Percentiles rank a stretch among this genome's conserved stretches.
phyloP scores from a whole-genome alignment of 1,140 invertebrate genomes.

The Latrodectus geometricus region DNA sequence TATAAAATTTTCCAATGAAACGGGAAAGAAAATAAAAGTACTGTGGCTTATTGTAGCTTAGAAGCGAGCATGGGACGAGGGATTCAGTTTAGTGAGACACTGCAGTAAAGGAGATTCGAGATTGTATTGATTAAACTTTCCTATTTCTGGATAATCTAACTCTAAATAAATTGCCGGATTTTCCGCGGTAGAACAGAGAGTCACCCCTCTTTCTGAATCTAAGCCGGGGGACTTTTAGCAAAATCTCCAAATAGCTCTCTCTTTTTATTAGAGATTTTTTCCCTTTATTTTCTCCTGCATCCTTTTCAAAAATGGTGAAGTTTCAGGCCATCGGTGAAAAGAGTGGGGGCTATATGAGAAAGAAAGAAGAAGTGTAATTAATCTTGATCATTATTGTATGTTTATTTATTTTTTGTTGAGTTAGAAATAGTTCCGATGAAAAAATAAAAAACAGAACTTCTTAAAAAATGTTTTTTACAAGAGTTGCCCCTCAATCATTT shows the following conservation, averaged over 20 bases:
- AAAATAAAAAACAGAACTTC: no score
- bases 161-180: slow-evolving; percentile 56
- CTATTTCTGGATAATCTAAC: slow-evolving; percentile 51
- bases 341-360: neutral
- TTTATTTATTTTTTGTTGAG: no score
- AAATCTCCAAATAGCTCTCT: slow-evolving; percentile 1
- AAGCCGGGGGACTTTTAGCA: slow-evolving; percentile 3
- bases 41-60: no score
- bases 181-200: slow-evolving; percentile 17
- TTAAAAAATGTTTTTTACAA: no score
- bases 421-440: no score
- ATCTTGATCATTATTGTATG: neutral
- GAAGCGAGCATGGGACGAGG: no score
- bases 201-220: slow-evolving; percentile 1
- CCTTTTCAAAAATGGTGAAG: neutral
- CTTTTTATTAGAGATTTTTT: neutral
- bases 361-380: neutral
- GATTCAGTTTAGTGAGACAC: no score
- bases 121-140: slow-evolving; percentile 50
- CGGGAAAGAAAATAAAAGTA: no score
- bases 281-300: neutral
- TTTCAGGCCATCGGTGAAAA: neutral
- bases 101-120: neutral
- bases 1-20: no score
- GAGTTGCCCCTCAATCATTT: no score